Conservation (phyloP, 2,888 invertebrate genomes). For the Diaperis boleti region DNA sequence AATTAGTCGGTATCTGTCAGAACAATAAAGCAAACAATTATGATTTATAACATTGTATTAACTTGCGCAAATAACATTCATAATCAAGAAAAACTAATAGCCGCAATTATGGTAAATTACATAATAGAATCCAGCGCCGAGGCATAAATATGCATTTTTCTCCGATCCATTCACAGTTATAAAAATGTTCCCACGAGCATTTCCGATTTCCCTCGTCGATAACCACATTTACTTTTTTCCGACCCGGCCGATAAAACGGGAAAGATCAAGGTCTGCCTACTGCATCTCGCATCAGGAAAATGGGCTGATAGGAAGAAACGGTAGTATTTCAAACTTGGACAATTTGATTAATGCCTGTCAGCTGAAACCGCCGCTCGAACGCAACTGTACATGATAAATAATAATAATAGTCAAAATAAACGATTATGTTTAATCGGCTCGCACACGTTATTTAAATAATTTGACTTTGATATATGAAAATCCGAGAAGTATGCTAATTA, state of each 20-base stretch:
- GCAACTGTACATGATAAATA: slow-evolving; percentile 17
- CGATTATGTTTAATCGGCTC: slow-evolving; percentile 16
- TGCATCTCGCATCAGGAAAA: background rate
- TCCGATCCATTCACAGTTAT: background rate
- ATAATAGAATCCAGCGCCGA: background rate
- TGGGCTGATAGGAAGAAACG: background rate
- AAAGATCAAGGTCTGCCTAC: slow-evolving; percentile 8
- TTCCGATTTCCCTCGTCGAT: slow-evolving; percentile 14
- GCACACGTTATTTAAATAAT: slow-evolving; percentile 27
- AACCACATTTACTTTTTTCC: slow-evolving; percentile 8
- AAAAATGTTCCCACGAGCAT: slow-evolving; percentile 13
- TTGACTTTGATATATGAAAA: slow-evolving; percentile 31
- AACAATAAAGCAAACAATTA: background rate
- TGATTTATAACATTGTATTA: background rate
- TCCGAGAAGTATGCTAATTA: too few relatives aligned
- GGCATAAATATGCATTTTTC: background rate
- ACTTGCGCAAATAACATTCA: slow-evolving; percentile 5
- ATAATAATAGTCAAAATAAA: slow-evolving; percentile 27
- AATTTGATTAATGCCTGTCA: slow-evolving; percentile 29
- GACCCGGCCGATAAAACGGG: background rate
- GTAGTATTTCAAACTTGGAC: slow-evolving; percentile 23
- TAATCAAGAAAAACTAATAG: slow-evolving; percentile 5
- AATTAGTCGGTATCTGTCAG: too few relatives aligned
- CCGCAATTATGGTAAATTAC: background rate
- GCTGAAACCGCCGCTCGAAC: slow-evolving; percentile 10